A percentile compares a stretch with the other conserved stretches of the same genome.
Conservation (phyloP, 2,888 invertebrate genomes). For the Aleiodes testaceus region DNA sequence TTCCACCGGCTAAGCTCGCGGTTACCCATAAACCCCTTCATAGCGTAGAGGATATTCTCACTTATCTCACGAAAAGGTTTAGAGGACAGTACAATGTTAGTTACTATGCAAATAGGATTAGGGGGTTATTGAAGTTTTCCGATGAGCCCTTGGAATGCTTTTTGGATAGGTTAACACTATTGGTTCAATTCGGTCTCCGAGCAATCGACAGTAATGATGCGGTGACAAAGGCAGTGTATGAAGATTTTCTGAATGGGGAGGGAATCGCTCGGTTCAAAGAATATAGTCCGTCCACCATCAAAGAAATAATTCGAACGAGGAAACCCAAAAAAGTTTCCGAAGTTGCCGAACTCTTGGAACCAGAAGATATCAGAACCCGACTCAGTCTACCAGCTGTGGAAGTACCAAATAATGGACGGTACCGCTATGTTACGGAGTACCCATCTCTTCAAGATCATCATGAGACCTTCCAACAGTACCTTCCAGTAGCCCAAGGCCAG, state of each 20-base stretch:
- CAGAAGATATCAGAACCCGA: neutral
- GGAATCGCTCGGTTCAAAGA: neutral
- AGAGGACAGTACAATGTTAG: neutral
- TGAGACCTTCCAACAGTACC: neutral
- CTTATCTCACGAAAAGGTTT: neutral
- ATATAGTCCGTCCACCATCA: neutral
- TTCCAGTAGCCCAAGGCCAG: neutral
- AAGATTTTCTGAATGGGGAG: neutral
- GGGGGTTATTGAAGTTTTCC: neutral
- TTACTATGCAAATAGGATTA: neutral
- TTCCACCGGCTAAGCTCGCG: neutral
- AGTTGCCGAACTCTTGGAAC: neutral
- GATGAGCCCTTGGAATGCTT: neutral
- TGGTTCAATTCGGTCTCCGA: neutral
- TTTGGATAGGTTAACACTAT: neutral
- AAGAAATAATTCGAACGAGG: neutral
- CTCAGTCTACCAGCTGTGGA: neutral
- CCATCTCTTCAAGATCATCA: neutral
- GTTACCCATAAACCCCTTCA: neutral
- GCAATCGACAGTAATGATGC: neutral
- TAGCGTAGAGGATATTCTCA: neutral
- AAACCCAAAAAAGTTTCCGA: neutral
- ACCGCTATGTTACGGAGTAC: neutral
- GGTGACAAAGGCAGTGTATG: neutral
- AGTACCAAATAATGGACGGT: neutral